Percentiles rank a stretch among this genome's conserved stretches.
These are phyloP conservation scores for Chiridota heheva DNA, from an alignment of 35 echinoderm and acorn worm genomes.

Conservation along the genomic window DNA sequence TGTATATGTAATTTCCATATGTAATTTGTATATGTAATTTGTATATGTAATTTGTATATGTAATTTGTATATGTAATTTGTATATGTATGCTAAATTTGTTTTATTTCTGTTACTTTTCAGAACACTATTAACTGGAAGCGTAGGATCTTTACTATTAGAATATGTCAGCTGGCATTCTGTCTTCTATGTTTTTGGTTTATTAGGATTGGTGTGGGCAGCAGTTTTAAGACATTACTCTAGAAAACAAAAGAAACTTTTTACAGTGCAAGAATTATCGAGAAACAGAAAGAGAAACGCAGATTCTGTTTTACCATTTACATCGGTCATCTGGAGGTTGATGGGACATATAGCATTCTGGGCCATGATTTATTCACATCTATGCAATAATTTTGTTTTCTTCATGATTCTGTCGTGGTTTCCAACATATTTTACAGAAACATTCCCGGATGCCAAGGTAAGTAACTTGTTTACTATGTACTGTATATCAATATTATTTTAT, in stretches of 20 bases:
- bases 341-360: slow-evolving; percentile 48
- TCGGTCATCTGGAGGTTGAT: slow-evolving; percentile 14
- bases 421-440: slow-evolving; percentile 78
- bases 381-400: slow-evolving; percentile 64
- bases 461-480: not conserved
- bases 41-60: not conserved
- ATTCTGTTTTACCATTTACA: not conserved
- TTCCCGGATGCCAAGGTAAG: slow-evolving; percentile 74
- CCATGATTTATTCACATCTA: slow-evolving; percentile 52
- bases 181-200: slow-evolving; percentile 88
- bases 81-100: not conserved
- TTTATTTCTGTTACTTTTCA: slow-evolving; percentile 25
- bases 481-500: slow-evolving; percentile 1
- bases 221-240: slow-evolving; percentile 31
- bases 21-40: not conserved
- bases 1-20: not conserved
- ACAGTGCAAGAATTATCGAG: slow-evolving; percentile 27
- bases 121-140: slow-evolving; percentile 79
- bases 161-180: slow-evolving; percentile 64
- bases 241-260: slow-evolving; percentile 54
- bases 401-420: slow-evolving; percentile 64
- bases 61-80: not conserved
- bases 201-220: slow-evolving; percentile 51
- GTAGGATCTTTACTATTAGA: slow-evolving; percentile 80
- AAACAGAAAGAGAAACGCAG: slow-evolving; percentile 28